Base-by-base conservation (phyloP, 2,888 invertebrate species). In the Pasiphila rectangulata region DNA sequence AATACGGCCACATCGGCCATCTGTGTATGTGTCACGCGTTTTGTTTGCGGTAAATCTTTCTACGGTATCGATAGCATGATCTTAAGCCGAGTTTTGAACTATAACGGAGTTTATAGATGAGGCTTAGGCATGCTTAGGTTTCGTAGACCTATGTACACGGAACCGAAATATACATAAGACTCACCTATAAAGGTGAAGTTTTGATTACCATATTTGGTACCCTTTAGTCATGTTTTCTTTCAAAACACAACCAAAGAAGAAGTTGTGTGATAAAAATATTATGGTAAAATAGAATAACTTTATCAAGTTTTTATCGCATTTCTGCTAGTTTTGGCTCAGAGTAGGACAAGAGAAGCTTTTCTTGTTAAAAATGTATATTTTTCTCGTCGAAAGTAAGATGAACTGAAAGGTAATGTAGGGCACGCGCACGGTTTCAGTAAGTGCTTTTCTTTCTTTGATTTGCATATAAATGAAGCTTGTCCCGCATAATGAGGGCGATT, bases 391-490 rank as follows among this genome's bases (percentile, higher is more conserved):
- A 37, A 63, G 64, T 58, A 60, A 61, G 54, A 39, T 42, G 50
- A 57, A 52, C 43, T 49, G 63, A 64, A 67, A 64, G 66, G 66
- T 56, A 42, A 62, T 66, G 61, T 66, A 58, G 61, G 63, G 62
- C 57, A 63, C 46, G 49, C 56, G 59, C 54, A 56, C 67, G 68
- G 58, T 56, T 67, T 64, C 37, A 64, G 56, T 49, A 45, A 55
- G 54, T 58, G 57, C 59, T 60, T 59, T 59, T 56, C 58, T 59
- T 64, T 56, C 54, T 61, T 63, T 63, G 54, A 70, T 73, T 72
- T 72, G 56, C 67, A 70, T 76, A 67, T 70, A 72, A 73, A 69
- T 65, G 67, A 67, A 59, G 29, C 55, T 57, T 51, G 59, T 59
- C 47, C 61, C 46, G 46, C 46, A 54, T 57, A 54, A 60, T 60